These are phyloP conservation scores for Drosophila sp. DNA, from an alignment of 1,140 invertebrate genomes.

Conservation along the genomic window DNA sequence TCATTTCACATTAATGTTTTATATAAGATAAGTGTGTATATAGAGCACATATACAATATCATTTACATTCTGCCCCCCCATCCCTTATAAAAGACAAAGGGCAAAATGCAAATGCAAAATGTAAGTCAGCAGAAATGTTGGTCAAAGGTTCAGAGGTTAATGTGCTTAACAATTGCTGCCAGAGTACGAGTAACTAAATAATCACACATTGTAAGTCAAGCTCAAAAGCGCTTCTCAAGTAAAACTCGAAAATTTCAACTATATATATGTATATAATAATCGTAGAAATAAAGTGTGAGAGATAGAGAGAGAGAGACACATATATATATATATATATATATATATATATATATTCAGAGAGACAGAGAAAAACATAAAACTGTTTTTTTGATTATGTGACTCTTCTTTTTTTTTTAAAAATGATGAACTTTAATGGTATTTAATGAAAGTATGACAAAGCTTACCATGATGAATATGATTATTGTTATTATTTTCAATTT, in stretches of 20 bases:
- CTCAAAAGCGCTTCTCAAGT: constrained; percentile 2
- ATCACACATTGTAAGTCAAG: constrained; percentile 4
- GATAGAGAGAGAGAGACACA: constrained; percentile 8
- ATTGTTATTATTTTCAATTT: constrained; percentile 83
- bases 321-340: not conserved
- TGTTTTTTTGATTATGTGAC: constrained; percentile 17
- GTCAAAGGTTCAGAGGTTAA: constrained; percentile 56
- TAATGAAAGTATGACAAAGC: constrained; percentile 83
- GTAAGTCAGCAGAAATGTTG: constrained; percentile 50
- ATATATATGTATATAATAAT: not conserved
- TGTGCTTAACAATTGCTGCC: constrained; percentile 21
- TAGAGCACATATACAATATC: not conserved
- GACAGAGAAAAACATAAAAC: constrained; percentile 1
- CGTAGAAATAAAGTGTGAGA: not conserved
- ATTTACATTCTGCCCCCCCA: constrained; percentile 13
- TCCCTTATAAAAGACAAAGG: constrained; percentile 21
- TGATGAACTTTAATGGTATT: constrained; percentile 79
- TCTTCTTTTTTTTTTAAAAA: constrained; percentile 1
- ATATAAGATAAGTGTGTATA: not conserved
- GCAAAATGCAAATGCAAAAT: constrained; percentile 28
- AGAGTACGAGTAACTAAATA: constrained; percentile 13
- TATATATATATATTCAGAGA: not conserved
- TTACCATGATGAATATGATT: constrained; percentile 83
- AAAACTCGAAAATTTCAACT: not conserved
- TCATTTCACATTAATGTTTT: constrained; percentile 1